phyloP scores from a whole-genome alignment of 2,888 invertebrate genomes.

The Eupsilia transversa region DNA sequence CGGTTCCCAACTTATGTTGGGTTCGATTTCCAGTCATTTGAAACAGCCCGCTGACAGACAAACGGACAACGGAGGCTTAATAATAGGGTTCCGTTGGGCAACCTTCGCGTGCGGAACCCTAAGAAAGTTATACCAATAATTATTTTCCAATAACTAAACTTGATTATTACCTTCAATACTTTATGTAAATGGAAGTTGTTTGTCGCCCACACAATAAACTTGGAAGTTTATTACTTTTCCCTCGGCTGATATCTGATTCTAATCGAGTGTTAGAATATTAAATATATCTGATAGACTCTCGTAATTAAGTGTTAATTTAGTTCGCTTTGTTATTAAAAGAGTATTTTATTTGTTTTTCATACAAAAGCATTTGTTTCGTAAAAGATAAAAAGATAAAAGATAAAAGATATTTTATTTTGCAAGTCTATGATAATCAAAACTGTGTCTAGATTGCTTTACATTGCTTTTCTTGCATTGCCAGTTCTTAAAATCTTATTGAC shows the following conservation, averaged over 20 bases:
- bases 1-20: too few species aligned
- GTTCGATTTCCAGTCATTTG: too few species aligned
- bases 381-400: too few species aligned
- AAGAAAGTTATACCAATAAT: neutral
- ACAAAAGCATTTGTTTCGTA: too few species aligned
- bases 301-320: neutral
- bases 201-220: conserved; percentile 16
- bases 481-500: too few species aligned
- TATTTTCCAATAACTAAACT: conserved; percentile 26
- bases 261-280: conserved; percentile 16
- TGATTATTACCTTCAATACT: conserved; percentile 12
- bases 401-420: too few species aligned
- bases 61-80: too few species aligned
- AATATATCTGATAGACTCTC: conserved; percentile 3
- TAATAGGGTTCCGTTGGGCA: too few species aligned
- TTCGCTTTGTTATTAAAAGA: neutral
- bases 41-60: too few species aligned
- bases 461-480: too few species aligned
- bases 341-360: neutral
- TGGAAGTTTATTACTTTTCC: conserved; percentile 33
- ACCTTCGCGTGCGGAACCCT: too few species aligned
- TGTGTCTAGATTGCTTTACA: neutral
- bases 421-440: neutral
- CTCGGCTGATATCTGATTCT: conserved; percentile 18
- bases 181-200: conserved; percentile 31